A percentile compares a stretch with the other conserved stretches of the same genome.
phyloP scores from a whole-genome alignment of 2,888 invertebrate genomes.

The Drosophila gaucha region DNA sequence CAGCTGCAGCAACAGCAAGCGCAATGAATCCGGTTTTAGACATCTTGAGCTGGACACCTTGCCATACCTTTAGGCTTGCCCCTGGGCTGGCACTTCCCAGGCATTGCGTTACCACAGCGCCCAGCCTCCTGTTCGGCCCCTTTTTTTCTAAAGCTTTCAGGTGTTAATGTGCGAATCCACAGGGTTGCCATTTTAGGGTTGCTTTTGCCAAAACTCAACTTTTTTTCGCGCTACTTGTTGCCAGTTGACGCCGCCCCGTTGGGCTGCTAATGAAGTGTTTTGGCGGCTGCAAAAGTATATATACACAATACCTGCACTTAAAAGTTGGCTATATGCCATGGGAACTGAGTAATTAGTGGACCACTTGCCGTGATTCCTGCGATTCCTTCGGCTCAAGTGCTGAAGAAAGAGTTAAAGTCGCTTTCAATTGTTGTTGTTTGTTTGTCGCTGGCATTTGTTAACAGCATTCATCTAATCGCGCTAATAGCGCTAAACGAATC shows the following conservation, averaged over 20 bases:
- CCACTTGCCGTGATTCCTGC: constrained; percentile 56
- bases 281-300: not conserved
- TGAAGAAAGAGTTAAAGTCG: constrained; percentile 28
- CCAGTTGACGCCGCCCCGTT: constrained; percentile 22
- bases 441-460: constrained; percentile 43
- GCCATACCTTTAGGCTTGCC: constrained; percentile 22
- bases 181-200: constrained; percentile 57
- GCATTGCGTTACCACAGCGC: constrained; percentile 49
- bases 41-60: constrained; percentile 30
- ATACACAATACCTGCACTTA: constrained; percentile 48
- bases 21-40: constrained; percentile 48
- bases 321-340: constrained; percentile 50
- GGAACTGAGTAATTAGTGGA: constrained; percentile 80
- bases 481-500: constrained; percentile 83
- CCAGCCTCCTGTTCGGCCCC: constrained; percentile 39
- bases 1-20: constrained; percentile 1
- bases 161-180: constrained; percentile 65
- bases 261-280: constrained; percentile 43
- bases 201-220: constrained; percentile 32
- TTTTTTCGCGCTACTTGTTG: constrained; percentile 62
- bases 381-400: constrained; percentile 40
- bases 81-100: constrained; percentile 71
- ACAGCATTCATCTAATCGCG: constrained; percentile 72
- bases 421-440: constrained; percentile 7
- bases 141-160: constrained; percentile 45